Conservation (phyloP, 2,113 vertebrate genomes). For the Toxostoma redivivum region DNA sequence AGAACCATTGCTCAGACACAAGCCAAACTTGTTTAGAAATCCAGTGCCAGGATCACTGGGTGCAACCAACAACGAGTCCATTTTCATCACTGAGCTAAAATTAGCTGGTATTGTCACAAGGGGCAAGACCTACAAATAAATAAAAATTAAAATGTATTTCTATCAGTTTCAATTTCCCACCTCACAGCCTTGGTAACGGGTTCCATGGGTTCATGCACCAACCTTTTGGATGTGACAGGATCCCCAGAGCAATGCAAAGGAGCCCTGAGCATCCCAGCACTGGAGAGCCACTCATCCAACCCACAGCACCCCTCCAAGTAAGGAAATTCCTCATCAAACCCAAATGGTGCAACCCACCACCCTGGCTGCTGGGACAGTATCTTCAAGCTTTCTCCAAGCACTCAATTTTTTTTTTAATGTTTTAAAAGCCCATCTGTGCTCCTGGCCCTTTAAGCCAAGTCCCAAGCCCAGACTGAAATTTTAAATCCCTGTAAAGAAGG, state of each 20-base stretch:
- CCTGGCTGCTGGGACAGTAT: background rate
- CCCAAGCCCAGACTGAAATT: background rate
- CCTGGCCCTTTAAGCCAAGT: slow-evolving; percentile 5
- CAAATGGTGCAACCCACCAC: fast-evolving
- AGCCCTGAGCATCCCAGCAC: background rate
- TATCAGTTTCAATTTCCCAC: background rate
- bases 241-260: background rate
- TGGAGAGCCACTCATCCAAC: fast-evolving
- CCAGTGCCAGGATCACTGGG: background rate
- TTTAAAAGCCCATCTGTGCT: slow-evolving; percentile 9
- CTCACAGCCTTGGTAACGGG: fast-evolving
- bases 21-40: background rate
- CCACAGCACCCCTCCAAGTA: background rate
- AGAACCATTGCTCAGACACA: background rate
- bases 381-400: background rate
- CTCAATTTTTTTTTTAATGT: background rate
- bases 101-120: slow-evolving; percentile 39
- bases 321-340: background rate
- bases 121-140: background rate
- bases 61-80: background rate
- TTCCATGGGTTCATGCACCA: background rate
- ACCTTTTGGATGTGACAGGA: background rate
- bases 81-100: slow-evolving; percentile 58
- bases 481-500: background rate
- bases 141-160: background rate